These are phyloP conservation scores for Hemicordylus capensis DNA, from an alignment of 2,113 vertebrate genomes.

Conservation along the genomic window DNA sequence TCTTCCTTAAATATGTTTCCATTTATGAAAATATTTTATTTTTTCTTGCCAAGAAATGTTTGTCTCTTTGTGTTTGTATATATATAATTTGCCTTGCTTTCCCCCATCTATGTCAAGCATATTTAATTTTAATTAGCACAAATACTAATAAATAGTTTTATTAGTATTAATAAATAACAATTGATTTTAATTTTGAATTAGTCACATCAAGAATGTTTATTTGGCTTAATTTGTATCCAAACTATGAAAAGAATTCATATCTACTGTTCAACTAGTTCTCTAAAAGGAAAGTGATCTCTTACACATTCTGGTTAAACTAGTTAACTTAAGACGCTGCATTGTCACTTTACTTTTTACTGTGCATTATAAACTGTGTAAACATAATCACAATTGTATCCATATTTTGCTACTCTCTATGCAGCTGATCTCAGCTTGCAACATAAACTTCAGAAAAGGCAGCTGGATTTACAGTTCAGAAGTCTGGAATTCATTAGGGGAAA, in stretches of 20 bases:
- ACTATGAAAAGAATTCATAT: not conserved
- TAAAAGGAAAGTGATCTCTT: not conserved
- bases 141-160: not conserved
- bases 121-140: not conserved
- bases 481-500: constrained; percentile 73
- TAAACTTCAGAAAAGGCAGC: constrained; percentile 53
- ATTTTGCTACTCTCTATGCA: constrained; percentile 57
- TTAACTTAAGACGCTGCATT: not conserved
- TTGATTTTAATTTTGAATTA: not conserved
- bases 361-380: not conserved
- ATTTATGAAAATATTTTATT: not conserved
- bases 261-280: not conserved
- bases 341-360: not conserved
- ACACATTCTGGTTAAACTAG: not conserved
- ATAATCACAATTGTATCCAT: constrained; percentile 15
- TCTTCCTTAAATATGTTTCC: not conserved
- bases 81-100: not conserved
- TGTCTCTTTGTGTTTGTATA: not conserved
- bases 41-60: not conserved
- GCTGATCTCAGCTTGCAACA: constrained; percentile 64
- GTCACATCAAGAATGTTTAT: not conserved
- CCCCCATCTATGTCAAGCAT: not conserved
- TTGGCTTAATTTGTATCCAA: not conserved
- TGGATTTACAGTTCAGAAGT: constrained; percentile 53
- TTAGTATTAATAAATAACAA: not conserved